Conservation (phyloP, 1,140 invertebrate genomes). For the Aphelinus atriplicis region DNA sequence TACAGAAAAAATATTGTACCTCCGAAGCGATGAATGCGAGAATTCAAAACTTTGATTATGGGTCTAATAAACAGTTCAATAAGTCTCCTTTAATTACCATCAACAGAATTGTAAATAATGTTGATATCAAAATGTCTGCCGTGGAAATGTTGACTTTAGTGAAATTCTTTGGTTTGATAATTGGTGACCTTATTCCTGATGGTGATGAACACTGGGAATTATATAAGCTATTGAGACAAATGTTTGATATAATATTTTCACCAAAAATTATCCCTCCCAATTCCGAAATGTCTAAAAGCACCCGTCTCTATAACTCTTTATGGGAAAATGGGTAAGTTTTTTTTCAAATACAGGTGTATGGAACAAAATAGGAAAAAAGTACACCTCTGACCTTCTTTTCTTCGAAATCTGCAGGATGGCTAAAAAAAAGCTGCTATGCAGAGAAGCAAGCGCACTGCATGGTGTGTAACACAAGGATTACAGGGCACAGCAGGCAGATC, state of each 20-base stretch:
- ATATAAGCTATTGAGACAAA: neutral
- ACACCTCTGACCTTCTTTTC: too few species aligned
- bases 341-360: too few species aligned
- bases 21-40: neutral
- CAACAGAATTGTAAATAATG: neutral
- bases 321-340: too few species aligned
- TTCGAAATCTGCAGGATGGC: too few species aligned
- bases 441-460: too few species aligned
- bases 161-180: neutral
- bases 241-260: neutral
- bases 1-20: neutral
- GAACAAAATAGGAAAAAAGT: too few species aligned
- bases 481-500: too few species aligned
- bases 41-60: neutral
- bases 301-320: too few species aligned
- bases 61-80: neutral
- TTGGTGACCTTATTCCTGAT: neutral
- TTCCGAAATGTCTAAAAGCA: too few species aligned
- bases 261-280: neutral
- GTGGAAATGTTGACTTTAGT: neutral
- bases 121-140: neutral
- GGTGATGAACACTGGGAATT: neutral
- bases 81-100: slow-evolving; percentile 3
- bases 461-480: too few species aligned
- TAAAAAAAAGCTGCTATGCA: too few species aligned